A percentile compares a stretch with the other conserved stretches of the same genome.
These are phyloP conservation scores for Procambarus virginalis DNA, from an alignment of 1,140 invertebrate species.

Conservation along the genomic window DNA sequence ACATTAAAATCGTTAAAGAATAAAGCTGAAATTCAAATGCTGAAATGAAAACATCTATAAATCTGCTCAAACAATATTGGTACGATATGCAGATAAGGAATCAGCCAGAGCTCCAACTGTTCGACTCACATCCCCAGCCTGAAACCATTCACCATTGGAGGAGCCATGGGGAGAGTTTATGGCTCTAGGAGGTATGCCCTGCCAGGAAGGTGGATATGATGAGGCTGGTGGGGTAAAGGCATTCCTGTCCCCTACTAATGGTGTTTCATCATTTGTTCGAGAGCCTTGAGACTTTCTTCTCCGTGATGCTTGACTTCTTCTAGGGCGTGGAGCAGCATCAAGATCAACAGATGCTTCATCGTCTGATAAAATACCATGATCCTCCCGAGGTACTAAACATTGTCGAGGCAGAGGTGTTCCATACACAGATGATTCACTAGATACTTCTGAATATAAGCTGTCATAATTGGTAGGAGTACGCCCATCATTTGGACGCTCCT, in stretches of 20 bases:
- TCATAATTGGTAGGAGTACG: conserved; percentile 52
- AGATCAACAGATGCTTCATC: conserved; percentile 61
- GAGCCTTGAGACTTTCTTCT: conserved; percentile 52
- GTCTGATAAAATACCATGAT: conserved; percentile 46
- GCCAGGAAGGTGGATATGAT: conserved; percentile 38
- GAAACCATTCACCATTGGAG: conserved; percentile 48
- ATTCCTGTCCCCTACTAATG: conserved; percentile 48
- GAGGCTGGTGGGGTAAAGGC: conserved; percentile 44
- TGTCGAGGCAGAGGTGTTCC: conserved; percentile 45
- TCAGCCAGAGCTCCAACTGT: conserved; percentile 59
- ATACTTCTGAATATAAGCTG: conserved; percentile 56
- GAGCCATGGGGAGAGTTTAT: conserved; percentile 44
- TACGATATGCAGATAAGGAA: conserved; percentile 54
- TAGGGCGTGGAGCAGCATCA: conserved; percentile 32
- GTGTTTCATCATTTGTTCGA: conserved; percentile 28
- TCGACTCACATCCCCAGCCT: conserved; percentile 44
- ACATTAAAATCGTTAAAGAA: conserved; percentile 32
- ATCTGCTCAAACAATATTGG: conserved; percentile 43
- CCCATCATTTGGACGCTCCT: conserved; percentile 39
- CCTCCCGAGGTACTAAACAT: conserved; percentile 48
- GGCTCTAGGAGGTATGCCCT: conserved; percentile 41
- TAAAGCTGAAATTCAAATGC: conserved; percentile 9
- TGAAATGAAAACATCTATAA: not conserved
- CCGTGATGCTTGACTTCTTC: conserved; percentile 37
- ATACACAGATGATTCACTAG: conserved; percentile 61